These are phyloP conservation scores for Aptenodytes forsteri DNA, from an alignment of 2,113 vertebrate genomes.

Conservation along the genomic window DNA sequence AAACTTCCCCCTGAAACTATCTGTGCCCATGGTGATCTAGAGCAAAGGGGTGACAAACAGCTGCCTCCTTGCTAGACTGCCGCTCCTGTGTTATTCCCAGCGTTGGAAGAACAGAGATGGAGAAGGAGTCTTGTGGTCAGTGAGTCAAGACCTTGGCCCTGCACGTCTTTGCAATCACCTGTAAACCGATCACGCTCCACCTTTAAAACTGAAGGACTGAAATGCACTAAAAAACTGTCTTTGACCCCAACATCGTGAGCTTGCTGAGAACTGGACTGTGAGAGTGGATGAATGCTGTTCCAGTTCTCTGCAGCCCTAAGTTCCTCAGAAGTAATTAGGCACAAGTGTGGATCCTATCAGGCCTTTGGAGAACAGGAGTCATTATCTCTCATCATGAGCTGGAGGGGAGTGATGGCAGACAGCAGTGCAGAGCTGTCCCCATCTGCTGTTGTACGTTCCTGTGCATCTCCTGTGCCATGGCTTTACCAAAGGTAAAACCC, in stretches of 20 bases:
- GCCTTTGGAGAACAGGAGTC: not conserved
- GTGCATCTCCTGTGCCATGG: not conserved
- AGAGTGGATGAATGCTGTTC: not conserved
- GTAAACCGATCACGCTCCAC: too few relatives aligned
- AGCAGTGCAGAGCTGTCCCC: not conserved
- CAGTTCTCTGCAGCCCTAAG: not conserved
- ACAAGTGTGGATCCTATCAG: accelerated
- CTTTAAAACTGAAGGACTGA: not conserved
- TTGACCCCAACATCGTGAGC: accelerated
- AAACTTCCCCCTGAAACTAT: not conserved
- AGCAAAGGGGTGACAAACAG: not conserved
- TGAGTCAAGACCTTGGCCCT: not conserved
- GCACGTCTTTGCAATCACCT: accelerated
- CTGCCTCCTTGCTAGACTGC: not conserved
- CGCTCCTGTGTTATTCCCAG: accelerated
- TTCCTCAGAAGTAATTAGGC: not conserved
- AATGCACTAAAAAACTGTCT: not conserved
- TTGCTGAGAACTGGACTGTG: not conserved
- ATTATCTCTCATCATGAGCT: accelerated
- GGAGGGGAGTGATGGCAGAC: not conserved
- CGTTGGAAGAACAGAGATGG: not conserved
- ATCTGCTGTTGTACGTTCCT: accelerated
- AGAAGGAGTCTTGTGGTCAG: not conserved
- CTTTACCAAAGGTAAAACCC: not conserved
- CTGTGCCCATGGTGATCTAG: not conserved